phyloP scores from a whole-genome alignment of 2,797 vertebrate species.

The Acanthurus lineatus region DNA sequence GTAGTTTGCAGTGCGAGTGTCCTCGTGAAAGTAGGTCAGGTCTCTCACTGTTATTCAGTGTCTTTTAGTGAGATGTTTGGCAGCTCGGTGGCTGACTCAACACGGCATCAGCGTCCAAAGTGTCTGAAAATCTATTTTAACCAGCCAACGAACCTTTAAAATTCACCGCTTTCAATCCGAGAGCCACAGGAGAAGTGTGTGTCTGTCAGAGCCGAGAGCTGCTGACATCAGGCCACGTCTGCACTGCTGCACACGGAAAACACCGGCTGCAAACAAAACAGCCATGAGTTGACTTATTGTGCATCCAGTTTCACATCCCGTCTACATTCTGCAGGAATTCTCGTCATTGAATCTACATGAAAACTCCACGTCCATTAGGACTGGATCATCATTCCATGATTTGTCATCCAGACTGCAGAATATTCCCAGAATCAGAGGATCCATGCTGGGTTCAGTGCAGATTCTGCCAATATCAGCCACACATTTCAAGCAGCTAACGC shows the following conservation, averaged over 20 bases:
- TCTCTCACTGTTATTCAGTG: conserved; percentile 35
- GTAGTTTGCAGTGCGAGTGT: conserved; percentile 9
- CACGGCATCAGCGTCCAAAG: conserved; percentile 42
- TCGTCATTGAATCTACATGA: too few species aligned
- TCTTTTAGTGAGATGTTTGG: conserved; percentile 56
- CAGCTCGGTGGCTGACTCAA: conserved; percentile 65
- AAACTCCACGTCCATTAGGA: too few species aligned
- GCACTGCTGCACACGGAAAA: conserved; percentile 37
- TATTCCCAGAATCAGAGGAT: too few species aligned
- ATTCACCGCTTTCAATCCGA: conserved; percentile 57
- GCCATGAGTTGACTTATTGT: conserved; percentile 10
- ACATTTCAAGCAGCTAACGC: too few species aligned
- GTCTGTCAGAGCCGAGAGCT: conserved; percentile 17
- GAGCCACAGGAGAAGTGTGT: conserved; percentile 22
- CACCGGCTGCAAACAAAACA: conserved; percentile 39
- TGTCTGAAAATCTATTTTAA: conserved; percentile 58
- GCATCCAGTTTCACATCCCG: too few species aligned
- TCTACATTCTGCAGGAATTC: too few species aligned
- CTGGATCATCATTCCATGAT: too few species aligned
- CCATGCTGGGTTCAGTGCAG: too few species aligned
- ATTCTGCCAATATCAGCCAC: too few species aligned
- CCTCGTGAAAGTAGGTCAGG: conserved; percentile 63
- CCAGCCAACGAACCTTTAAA: conserved; percentile 54
- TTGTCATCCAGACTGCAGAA: too few species aligned
- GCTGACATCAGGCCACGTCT: conserved; percentile 39